These are phyloP conservation scores for Cyanocitta stelleri DNA, from an alignment of 2,113 vertebrate genomes.

Conservation along the genomic window DNA sequence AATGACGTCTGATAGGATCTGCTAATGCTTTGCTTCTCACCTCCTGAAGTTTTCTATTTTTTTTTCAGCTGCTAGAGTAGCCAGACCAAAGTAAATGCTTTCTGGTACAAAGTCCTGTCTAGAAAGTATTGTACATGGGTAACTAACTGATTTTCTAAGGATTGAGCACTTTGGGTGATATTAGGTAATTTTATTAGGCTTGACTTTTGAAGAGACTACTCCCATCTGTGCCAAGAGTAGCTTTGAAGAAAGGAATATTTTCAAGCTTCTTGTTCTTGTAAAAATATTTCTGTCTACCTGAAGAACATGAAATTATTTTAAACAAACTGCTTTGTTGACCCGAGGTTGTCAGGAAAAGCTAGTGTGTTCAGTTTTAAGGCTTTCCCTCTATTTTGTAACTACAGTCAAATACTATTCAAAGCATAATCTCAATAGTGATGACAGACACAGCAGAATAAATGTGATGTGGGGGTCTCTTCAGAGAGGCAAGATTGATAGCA, in stretches of 20 bases:
- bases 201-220: background rate
- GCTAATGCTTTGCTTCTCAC: background rate
- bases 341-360: background rate
- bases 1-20: background rate
- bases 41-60: background rate
- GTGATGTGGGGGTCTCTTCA: background rate
- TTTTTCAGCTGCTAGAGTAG: background rate
- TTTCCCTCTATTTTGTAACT: background rate
- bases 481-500: background rate
- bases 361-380: background rate
- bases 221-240: background rate
- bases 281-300: background rate
- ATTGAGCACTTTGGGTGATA: background rate
- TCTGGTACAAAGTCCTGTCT: background rate
- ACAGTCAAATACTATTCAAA: background rate
- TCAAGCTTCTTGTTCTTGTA: background rate
- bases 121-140: background rate
- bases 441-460: background rate
- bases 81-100: background rate
- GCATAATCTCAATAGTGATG: background rate
- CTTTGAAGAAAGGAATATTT: background rate
- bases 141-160: background rate
- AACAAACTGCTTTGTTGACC: background rate
- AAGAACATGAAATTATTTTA: background rate
- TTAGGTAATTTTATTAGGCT: background rate